A percentile compares a stretch with the other conserved stretches of the same genome.
Evolutionary conservation across 2,888 invertebrate genomes (phyloP).

Genomic region (Dynastes tityus): DNA sequence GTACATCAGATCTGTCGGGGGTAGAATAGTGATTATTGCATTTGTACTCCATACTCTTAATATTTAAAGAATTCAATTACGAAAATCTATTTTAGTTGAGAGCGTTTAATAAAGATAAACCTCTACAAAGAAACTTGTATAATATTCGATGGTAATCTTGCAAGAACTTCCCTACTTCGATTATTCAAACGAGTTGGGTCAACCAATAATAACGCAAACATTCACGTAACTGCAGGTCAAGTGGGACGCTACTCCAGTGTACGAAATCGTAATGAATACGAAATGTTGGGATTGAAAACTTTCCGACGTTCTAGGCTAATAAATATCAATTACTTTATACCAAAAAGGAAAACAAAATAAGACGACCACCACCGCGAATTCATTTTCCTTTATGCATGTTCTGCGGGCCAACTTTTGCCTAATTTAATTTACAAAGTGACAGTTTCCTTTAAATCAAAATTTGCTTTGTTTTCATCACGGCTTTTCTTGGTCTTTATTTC

Average conservation of each 20-base stretch:
- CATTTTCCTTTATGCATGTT: constrained; percentile 44
- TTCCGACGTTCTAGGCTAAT: constrained; percentile 27
- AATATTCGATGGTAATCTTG: background rate
- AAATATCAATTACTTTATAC: constrained; percentile 45
- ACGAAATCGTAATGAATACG: constrained; percentile 18
- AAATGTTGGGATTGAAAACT: constrained; percentile 35
- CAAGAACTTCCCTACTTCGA: background rate
- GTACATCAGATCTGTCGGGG: too few relatives aligned
- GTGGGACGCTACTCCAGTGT: background rate
- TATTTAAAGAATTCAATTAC: too few relatives aligned
- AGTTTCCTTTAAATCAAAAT: constrained; percentile 53
- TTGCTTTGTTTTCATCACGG: constrained; percentile 51
- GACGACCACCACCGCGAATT: constrained; percentile 30
- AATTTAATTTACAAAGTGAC: constrained; percentile 50
- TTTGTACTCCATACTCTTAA: too few relatives aligned
- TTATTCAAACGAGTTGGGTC: constrained; percentile 1
- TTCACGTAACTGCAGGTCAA: background rate
- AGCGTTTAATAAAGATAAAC: too few relatives aligned
- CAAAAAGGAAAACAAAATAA: constrained; percentile 28
- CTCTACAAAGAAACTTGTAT: background rate
- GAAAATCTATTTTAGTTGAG: too few relatives aligned
- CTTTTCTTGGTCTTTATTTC: constrained; percentile 52
- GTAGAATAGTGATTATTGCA: too few relatives aligned
- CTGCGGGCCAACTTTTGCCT: constrained; percentile 33
- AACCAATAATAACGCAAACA: background rate